Percentiles rank a stretch among this genome's conserved stretches.
These are phyloP conservation scores for Strix aluco DNA, from an alignment of 2,113 vertebrate species.

Conservation along the genomic window DNA sequence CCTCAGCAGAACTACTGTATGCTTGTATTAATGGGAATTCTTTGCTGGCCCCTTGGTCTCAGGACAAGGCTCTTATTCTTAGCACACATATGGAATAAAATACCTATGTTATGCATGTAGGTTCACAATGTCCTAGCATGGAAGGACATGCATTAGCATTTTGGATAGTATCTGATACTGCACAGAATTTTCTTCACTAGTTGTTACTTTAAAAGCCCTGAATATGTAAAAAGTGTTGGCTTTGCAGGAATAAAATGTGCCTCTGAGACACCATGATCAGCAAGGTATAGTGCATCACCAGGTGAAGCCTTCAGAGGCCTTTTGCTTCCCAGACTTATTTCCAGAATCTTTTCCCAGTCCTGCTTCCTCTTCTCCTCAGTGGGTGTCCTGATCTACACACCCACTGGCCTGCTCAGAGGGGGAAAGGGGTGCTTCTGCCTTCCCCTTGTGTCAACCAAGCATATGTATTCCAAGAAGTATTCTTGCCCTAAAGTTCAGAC, in stretches of 20 bases:
- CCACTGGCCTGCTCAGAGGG: not conserved
- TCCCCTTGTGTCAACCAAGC: not conserved
- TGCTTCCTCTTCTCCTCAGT: not conserved
- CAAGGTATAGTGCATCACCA: not conserved
- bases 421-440: not conserved
- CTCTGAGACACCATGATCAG: not conserved
- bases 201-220: not conserved
- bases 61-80: not conserved
- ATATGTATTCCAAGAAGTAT: not conserved
- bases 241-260: not conserved
- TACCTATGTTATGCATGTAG: not conserved
- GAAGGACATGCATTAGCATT: not conserved
- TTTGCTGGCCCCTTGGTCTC: not conserved
- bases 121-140: not conserved
- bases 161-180: not conserved
- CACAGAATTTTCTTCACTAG: not conserved
- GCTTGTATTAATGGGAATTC: not conserved
- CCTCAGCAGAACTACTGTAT: not conserved
- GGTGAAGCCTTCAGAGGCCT: not conserved
- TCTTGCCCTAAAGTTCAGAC: not conserved
- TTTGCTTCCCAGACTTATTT: not conserved
- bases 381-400: not conserved
- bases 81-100: not conserved
- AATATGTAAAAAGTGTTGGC: not conserved
- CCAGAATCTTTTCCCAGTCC: not conserved